Conservation (phyloP, 1,140 invertebrate species). For the Tetragnatha versicolor region DNA sequence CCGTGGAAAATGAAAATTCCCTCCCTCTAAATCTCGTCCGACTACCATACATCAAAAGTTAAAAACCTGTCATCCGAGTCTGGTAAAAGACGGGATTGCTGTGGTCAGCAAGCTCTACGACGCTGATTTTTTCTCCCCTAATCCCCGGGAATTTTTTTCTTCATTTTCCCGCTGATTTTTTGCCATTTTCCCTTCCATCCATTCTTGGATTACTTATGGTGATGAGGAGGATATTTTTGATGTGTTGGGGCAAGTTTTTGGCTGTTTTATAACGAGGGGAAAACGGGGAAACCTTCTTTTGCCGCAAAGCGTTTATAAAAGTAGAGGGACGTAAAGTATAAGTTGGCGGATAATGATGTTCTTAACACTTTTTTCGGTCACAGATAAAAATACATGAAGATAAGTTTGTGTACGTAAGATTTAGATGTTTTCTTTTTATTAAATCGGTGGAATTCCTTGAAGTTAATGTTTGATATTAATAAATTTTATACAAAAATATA, state of each 20-base stretch:
- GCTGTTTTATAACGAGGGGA: too few relatives aligned
- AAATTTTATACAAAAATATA: too few relatives aligned
- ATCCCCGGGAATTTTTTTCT: neutral
- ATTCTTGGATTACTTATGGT: slow-evolving; percentile 22
- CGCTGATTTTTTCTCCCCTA: slow-evolving; percentile 4
- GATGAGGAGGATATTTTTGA: slow-evolving; percentile 21
- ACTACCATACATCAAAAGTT: slow-evolving; percentile 31
- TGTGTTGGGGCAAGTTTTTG: neutral
- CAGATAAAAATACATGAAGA: too few relatives aligned
- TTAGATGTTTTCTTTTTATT: too few relatives aligned
- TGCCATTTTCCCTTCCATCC: neutral
- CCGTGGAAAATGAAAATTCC: slow-evolving; percentile 30
- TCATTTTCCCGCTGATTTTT: slow-evolving; percentile 9
- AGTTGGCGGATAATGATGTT: too few relatives aligned
- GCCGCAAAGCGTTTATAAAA: too few relatives aligned
- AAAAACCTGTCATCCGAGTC: slow-evolving; percentile 28
- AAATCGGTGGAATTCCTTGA: too few relatives aligned
- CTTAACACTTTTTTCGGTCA: too few relatives aligned
- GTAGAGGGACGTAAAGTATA: too few relatives aligned
- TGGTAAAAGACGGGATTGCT: slow-evolving; percentile 14
- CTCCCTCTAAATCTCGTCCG: slow-evolving; percentile 3
- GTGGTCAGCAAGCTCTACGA: slow-evolving; percentile 4
- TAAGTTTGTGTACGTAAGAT: too few relatives aligned
- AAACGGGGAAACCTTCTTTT: too few relatives aligned
- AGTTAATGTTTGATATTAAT: too few relatives aligned